phyloP scores from a whole-genome alignment of 2,888 invertebrate genomes.

The Steinernema hermaphroditum region DNA sequence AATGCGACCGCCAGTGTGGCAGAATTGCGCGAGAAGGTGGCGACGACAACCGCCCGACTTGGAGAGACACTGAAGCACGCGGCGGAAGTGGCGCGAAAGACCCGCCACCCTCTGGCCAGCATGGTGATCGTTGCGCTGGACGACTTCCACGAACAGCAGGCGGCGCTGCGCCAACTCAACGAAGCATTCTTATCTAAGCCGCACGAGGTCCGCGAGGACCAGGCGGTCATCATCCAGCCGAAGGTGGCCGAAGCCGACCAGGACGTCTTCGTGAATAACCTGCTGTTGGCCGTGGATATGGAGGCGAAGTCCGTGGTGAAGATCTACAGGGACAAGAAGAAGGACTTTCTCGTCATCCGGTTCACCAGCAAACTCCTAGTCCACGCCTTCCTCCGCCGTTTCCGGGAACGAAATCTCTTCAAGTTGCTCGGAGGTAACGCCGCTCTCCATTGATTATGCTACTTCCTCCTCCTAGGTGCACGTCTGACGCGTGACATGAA shows the following conservation, averaged over 20 bases:
- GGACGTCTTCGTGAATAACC: not conserved
- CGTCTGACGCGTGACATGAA: constrained; percentile 6
- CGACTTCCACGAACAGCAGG: not conserved
- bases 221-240: not conserved
- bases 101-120: too few species aligned
- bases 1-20: too few species aligned
- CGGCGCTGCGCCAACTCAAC: not conserved
- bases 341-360: not conserved
- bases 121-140: not conserved
- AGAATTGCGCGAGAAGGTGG: too few species aligned
- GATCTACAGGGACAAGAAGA: not conserved
- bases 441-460: not conserved
- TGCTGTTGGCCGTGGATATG: not conserved
- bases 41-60: too few species aligned
- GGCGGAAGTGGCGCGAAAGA: too few species aligned
- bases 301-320: not conserved
- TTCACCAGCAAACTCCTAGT: constrained; percentile 7
- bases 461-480: not conserved
- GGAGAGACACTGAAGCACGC: too few species aligned
- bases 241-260: not conserved
- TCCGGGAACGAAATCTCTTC: constrained; percentile 1
- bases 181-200: not conserved
- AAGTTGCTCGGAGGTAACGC: not conserved
- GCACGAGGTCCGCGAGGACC: constrained; percentile 7
- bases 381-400: constrained; percentile 1